Base-by-base conservation (phyloP, 2,113 vertebrate genomes). In the Trematomus loennbergii region DNA sequence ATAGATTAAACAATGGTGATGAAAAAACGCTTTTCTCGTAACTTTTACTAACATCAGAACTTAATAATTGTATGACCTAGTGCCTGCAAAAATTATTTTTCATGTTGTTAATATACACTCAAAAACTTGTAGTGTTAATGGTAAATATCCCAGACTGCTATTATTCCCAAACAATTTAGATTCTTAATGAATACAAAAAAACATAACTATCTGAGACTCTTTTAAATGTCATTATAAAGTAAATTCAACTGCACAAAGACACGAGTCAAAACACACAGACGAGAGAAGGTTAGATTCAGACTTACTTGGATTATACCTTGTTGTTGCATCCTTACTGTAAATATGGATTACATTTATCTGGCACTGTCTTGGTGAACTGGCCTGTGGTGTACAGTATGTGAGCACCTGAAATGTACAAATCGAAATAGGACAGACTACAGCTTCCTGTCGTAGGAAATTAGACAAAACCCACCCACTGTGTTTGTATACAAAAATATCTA, bases 381-480 rank as follows among this genome's bases (percentile, higher is more conserved):
- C 15, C 43, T 43, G 54, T 36, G 18, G 58, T 58, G 57, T 25
- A 45, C 50, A 48, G 11, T 25, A n/a, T 62, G 33, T 17, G 15
- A 50, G 17, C 17, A 75, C 20, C 58, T 63, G 53, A 74, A 73
- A 77, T 22, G 45, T 12, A 20, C 4, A 12, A 18, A 10, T 25
- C 2, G 16, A 48, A 67, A 46, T 55, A 59, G 16, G 12, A 33
- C 0, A 45, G 8, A 45, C n/a, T 7, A 13, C 13, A 1, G 13
- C 15, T 66, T 83, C 72, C 25, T 83, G 45, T 62, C 29, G 66
- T 12, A 59, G 81, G 58, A 54, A 88, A 70, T 60, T 12, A 45
- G 45, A 79, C 25, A 49, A 40, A 70, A 62, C 20, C 8, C 22
- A 65, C 59, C 20, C 20, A 54, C 9, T 50, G 22, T 81, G 25